Conservation (phyloP, 2,888 invertebrate genomes). For the Microctonus hyperodae region DNA sequence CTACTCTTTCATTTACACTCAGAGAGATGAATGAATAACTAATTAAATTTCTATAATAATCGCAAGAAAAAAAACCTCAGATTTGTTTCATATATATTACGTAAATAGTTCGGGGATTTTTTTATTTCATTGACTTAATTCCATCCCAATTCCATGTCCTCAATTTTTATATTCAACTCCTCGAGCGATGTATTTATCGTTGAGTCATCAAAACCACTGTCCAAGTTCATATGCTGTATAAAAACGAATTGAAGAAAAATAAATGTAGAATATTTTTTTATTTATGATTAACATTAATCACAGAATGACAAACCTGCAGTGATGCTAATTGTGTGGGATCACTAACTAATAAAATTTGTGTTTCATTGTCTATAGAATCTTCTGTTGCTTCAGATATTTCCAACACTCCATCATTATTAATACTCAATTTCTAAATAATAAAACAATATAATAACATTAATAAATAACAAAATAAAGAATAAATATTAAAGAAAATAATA, state of each 20-base stretch:
- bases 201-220: conserved; percentile 52
- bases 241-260: neutral
- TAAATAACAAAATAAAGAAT: neutral
- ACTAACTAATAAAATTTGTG: conserved; percentile 56
- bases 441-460: neutral
- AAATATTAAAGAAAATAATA: neutral
- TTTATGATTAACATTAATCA: too few relatives aligned
- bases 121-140: conserved; percentile 37
- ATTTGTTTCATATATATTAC: too few relatives aligned
- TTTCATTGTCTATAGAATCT: conserved; percentile 50
- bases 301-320: conserved; percentile 50
- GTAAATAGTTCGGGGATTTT: too few relatives aligned
- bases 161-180: conserved; percentile 56
- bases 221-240: conserved; percentile 52
- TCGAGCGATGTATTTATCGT: conserved; percentile 54
- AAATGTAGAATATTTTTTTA: neutral
- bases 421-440: conserved; percentile 36
- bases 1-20: neutral
- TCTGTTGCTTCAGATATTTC: conserved; percentile 47
- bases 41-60: neutral
- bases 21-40: neutral
- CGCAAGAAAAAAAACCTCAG: neutral
- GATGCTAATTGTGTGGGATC: conserved; percentile 57
- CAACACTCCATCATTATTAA: conserved; percentile 47
- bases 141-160: conserved; percentile 57